Conservation (phyloP, 2,797 vertebrate species). For the Pipistrellus kuhlii region DNA sequence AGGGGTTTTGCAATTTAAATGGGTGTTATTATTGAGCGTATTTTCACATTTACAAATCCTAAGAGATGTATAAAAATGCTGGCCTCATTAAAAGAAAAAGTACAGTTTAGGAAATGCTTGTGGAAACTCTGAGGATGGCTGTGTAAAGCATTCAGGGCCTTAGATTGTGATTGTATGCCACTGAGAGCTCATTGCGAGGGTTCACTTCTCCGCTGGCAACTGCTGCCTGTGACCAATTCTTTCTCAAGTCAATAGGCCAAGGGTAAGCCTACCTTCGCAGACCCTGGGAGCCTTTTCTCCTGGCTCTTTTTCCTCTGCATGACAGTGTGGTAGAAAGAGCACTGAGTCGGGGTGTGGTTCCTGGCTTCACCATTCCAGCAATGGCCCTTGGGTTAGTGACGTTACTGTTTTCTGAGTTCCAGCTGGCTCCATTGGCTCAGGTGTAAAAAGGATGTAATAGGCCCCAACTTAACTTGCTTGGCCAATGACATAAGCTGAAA, state of each 20-base stretch:
- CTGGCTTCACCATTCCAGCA: not conserved
- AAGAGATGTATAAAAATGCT: constrained; percentile 80
- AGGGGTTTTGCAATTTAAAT: constrained; percentile 79
- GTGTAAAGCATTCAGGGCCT: not conserved
- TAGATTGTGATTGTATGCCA: not conserved
- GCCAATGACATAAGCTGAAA: not conserved
- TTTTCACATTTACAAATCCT: constrained; percentile 82
- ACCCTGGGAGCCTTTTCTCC: not conserved
- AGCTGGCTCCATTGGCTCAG: not conserved
- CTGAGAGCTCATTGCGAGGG: not conserved
- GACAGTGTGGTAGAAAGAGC: not conserved
- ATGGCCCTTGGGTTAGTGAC: not conserved
- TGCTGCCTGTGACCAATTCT: not conserved
- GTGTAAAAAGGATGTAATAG: not conserved
- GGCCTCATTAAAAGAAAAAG: constrained; percentile 75
- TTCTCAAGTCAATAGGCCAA: not conserved
- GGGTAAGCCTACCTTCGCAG: not conserved
- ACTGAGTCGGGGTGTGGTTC: not conserved
- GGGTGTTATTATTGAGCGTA: constrained; percentile 64
- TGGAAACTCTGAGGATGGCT: constrained; percentile 56
- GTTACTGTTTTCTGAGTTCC: not conserved
- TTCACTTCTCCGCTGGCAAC: not conserved
- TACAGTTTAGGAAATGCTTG: constrained; percentile 68
- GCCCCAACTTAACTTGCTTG: not conserved
- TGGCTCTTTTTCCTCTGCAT: not conserved